These are phyloP conservation scores for Redunca redunca DNA, from an alignment of 2,113 vertebrate genomes.

Conservation along the genomic window DNA sequence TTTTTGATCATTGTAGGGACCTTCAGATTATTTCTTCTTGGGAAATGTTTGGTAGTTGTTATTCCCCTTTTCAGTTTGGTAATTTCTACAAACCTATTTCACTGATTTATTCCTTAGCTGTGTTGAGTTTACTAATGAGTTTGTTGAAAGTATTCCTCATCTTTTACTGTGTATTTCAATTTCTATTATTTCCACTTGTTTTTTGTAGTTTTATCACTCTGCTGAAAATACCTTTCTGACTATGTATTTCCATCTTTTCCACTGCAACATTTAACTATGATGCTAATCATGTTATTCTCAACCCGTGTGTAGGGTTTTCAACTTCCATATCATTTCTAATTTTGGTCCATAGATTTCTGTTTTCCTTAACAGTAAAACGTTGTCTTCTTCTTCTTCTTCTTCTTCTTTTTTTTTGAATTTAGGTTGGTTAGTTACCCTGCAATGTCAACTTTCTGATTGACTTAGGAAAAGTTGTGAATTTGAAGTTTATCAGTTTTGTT, in stretches of 20 bases:
- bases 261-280: neutral
- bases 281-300: neutral
- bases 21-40: neutral
- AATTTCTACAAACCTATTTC: neutral
- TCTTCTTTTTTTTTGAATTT: neutral
- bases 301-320: neutral
- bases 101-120: neutral
- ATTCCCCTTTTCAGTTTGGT: neutral
- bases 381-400: neutral
- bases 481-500: neutral
- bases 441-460: neutral
- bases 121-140: neutral
- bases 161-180: neutral
- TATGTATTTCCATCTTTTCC: neutral
- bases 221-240: neutral
- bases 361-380: neutral
- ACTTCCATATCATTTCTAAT: neutral
- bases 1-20: neutral
- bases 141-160: neutral
- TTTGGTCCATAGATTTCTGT: neutral
- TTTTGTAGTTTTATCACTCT: neutral
- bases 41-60: neutral
- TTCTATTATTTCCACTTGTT: neutral
- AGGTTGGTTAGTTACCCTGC: neutral
- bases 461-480: neutral